Evolutionary conservation across 2,797 vertebrate genomes (phyloP), one percentile per base, ranked within the genome.

Genomic region (Cebuella pygmaea): DNA sequence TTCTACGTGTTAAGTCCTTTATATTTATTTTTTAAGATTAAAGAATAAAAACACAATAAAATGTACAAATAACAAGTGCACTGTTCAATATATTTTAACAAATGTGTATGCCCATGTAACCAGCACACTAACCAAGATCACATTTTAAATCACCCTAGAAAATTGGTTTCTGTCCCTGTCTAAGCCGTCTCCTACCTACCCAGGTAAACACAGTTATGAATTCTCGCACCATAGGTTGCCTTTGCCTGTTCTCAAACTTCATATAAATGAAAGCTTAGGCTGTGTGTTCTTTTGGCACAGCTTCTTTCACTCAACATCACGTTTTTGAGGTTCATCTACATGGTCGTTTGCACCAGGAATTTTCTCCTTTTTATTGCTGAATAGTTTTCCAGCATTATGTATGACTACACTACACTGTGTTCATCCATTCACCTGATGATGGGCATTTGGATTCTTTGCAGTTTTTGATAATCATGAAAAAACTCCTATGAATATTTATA

Each of bases 391-490:
- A 61, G 46, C 61, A 67, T 67, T 67, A n/a, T 19, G 12, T 78
- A 59, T 19, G 20, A 36, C 36, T 44, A 59, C n/a, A 79, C 11
- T 8, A 33, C 39, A 8, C 7, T 61, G 59, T 72, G 27, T 80
- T 72, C 50, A 67, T 57, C 6, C 19, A 2, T 52, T 78, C 46
- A 76, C 39, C 44, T 15, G 27, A 55, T 41, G 57, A 27, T 12
- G 44, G 26, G 15, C 6, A 2, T 67, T 91, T 72, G 74, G 64
- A 59, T 59, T 48, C 33, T 70, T 92, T n/a, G 12, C 44, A 76
- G 64, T 36, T 82, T 94, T 86, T 24, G 75, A 27, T 82, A 82
- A 84, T 89, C 86, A 79, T 86, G 44, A 86, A 78, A 61, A 86
- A 80, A 44, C 7, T 19, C 3, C 7, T 61, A 7, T 7, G 19